Base-by-base conservation (phyloP, 2,113 vertebrate species). In the Cinclus mexicanus region DNA sequence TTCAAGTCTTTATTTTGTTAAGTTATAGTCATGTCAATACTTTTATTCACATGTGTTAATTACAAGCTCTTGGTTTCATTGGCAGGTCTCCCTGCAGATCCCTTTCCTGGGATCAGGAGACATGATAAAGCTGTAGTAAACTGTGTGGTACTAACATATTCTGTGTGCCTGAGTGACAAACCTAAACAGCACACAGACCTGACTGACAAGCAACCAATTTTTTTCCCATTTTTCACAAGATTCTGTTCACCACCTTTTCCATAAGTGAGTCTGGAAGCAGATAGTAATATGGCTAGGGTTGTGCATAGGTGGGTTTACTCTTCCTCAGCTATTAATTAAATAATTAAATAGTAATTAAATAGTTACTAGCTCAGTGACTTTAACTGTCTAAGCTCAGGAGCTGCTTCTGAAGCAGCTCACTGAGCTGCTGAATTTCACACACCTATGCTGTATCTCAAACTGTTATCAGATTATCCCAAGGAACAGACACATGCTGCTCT, bases 141-240 rank as follows among this genome's bases (percentile, higher is more conserved):
- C n/a, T 47, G 5, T 33, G 33, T n/a, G 41, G 26, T 57, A 39
- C 15, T 39, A 56, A 44, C 18, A 44, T 37, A 56, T 50, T 67
- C 15, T 21, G 10, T 46, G 22, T 69, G 55, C 35, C 46, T 57
- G n/a, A 4, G 2, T 53, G 42, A 53, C 53, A 41, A 78, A 76
- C 18, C 26, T 35, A 46, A 24, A 28, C 6, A 57, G n/a, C 55
- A 78, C 25, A 65, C 8, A 33, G 1, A 5, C 20, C 35, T 28
- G 6, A 20, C 39, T 26, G 15, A 80, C 0, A 1, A 83, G 7
- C 31, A 76, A 20, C 21, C 2, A 2, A 8, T 47, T 67, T 1
- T 83, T 29, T 47, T 70, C 41, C 29, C 70, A 1, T 47, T 92
- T 80, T 83, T 76, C 47, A 33, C 15, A 37, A 31, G 42, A 67